phyloP scores from a whole-genome alignment of 2,888 invertebrate genomes.

The Apamea crenata region DNA sequence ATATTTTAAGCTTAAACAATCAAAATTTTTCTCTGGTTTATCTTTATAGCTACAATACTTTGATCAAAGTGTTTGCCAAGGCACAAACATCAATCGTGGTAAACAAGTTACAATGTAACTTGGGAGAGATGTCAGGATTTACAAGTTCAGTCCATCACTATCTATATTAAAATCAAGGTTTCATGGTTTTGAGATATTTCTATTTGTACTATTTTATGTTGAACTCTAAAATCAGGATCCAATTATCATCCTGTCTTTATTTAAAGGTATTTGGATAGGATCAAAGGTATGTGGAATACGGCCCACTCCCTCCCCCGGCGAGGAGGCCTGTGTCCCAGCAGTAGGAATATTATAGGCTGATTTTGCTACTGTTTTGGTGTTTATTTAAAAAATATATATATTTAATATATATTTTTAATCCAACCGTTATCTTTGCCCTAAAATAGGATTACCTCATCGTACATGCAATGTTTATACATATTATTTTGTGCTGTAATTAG shows the following conservation, averaged over 20 bases:
- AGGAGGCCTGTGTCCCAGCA: no score
- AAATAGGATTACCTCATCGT: no score
- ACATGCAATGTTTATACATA: no score
- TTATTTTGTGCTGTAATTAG: no score
- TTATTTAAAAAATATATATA: no score
- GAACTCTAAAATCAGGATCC: neutral
- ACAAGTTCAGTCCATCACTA: neutral
- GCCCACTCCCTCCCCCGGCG: no score
- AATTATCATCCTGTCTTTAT: neutral
- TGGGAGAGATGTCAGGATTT: neutral
- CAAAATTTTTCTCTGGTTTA: neutral
- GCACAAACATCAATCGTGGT: neutral
- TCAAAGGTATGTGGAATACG: no score
- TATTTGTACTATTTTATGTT: neutral
- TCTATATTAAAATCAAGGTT: neutral
- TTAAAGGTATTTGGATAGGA: neutral
- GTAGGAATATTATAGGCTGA: no score
- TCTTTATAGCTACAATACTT: neutral
- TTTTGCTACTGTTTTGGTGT: no score
- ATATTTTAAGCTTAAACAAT: slow-evolving; percentile 3
- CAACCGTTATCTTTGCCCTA: no score
- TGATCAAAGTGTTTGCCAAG: neutral
- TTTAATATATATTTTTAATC: no score
- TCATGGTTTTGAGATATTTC: neutral
- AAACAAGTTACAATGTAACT: slow-evolving; percentile 16